Conservation (phyloP, 2,113 vertebrate genomes). For the Heterocephalus glaber region DNA sequence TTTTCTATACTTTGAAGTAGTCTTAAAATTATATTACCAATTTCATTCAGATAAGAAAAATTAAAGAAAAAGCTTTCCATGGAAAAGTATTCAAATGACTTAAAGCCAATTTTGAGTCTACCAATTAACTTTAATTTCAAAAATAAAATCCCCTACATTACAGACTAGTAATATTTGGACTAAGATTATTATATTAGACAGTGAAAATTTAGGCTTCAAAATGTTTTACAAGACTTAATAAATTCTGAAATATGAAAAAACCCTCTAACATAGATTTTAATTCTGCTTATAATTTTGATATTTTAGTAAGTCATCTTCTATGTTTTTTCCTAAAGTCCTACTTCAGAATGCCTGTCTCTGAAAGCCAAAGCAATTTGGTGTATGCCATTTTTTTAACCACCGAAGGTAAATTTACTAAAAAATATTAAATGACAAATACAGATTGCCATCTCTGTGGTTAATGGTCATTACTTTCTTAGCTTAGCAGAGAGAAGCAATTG, state of each 20-base stretch:
- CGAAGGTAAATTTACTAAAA: constrained; percentile 34
- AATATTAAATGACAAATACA: constrained; percentile 33
- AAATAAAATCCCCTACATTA: background rate
- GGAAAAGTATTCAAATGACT: background rate
- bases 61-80: background rate
- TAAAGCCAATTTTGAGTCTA: background rate
- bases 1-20: background rate
- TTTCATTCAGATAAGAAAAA: constrained; percentile 29
- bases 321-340: background rate
- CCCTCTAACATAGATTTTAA: constrained; percentile 11
- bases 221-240: background rate
- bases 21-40: constrained; percentile 21
- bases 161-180: background rate
- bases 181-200: background rate
- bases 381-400: background rate
- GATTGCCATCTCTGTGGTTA: background rate
- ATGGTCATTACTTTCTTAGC: background rate
- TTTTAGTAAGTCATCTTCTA: background rate
- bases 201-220: constrained; percentile 38
- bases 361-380: constrained; percentile 37
- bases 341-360: background rate
- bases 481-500: background rate
- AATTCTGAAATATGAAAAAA: constrained; percentile 54
- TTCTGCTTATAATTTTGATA: constrained; percentile 19
- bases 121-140: constrained; percentile 45